A percentile compares a stretch with the other conserved stretches of the same genome.
These are phyloP conservation scores for Dysmachus trigonus DNA, from an alignment of 2,888 invertebrate genomes.

Conservation along the genomic window DNA sequence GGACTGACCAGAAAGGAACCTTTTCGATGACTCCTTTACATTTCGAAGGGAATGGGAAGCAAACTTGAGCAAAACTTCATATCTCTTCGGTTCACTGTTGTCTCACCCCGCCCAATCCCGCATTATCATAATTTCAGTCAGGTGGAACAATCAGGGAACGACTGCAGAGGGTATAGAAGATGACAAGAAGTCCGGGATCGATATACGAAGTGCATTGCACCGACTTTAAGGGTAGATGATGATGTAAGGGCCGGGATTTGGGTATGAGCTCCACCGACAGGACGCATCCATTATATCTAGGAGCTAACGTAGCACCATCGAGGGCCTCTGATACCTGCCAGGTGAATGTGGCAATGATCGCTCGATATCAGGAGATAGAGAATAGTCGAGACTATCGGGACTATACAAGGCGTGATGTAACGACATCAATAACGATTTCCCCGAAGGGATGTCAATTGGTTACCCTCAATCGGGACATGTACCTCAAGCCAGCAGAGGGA, in stretches of 20 bases:
- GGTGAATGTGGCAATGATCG: conserved; percentile 22
- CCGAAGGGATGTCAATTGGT: conserved; percentile 16
- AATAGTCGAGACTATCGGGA: neutral
- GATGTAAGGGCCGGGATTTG: neutral
- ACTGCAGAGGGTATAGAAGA: conserved; percentile 1
- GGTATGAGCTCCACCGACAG: neutral
- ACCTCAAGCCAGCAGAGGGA: neutral
- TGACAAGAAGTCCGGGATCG: neutral
- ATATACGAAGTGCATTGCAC: conserved; percentile 31
- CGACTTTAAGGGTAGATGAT: neutral
- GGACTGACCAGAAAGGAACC: conserved; percentile 8
- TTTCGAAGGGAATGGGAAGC: neutral
- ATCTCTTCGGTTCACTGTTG: conserved; percentile 8
- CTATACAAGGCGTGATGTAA: neutral
- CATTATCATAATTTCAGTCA: conserved; percentile 37
- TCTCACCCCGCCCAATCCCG: neutral
- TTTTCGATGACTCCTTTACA: neutral
- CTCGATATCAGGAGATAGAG: neutral
- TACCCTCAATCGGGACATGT: neutral
- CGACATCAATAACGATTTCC: conserved; percentile 33
- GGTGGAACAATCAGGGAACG: conserved; percentile 23
- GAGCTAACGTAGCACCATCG: neutral
- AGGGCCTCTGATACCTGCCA: neutral
- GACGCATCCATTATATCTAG: conserved; percentile 13
- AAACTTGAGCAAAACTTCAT: neutral